These are phyloP conservation scores for Rhopalosiphum padi DNA, from an alignment of 1,140 invertebrate species.

Conservation along the genomic window DNA sequence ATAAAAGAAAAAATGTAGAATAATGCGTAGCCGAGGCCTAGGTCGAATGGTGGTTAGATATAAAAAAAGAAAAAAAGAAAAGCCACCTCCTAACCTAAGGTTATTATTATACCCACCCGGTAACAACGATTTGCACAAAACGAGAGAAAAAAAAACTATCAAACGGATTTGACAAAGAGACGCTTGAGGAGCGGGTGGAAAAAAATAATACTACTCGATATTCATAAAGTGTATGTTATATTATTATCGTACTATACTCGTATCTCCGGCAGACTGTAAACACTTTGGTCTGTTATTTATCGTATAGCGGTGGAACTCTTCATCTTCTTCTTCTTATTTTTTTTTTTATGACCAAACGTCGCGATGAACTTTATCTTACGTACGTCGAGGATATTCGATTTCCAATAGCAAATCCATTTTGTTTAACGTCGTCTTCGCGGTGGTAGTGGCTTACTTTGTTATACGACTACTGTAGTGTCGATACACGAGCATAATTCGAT, in stretches of 20 bases:
- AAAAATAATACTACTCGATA: constrained; percentile 48
- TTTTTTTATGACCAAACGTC: background rate
- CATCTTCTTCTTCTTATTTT: background rate
- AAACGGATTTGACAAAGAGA: constrained; percentile 30
- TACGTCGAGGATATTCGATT: constrained; percentile 30
- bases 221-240: background rate
- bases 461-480: background rate
- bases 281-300: constrained; percentile 39
- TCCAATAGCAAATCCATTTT: constrained; percentile 23
- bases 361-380: constrained; percentile 32
- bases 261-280: constrained; percentile 52
- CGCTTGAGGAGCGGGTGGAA: background rate
- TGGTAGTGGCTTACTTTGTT: background rate
- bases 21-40: background rate
- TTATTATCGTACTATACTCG: background rate
- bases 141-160: background rate
- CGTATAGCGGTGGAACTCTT: background rate
- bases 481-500: background rate
- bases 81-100: background rate
- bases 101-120: background rate
- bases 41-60: background rate
- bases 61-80: background rate
- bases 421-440: background rate
- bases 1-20: background rate
- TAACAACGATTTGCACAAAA: constrained; percentile 3